Evolutionary conservation across 1,140 invertebrate genomes (phyloP), one percentile per base, ranked within the genome.

Genomic region (Drosophila teissieri): DNA sequence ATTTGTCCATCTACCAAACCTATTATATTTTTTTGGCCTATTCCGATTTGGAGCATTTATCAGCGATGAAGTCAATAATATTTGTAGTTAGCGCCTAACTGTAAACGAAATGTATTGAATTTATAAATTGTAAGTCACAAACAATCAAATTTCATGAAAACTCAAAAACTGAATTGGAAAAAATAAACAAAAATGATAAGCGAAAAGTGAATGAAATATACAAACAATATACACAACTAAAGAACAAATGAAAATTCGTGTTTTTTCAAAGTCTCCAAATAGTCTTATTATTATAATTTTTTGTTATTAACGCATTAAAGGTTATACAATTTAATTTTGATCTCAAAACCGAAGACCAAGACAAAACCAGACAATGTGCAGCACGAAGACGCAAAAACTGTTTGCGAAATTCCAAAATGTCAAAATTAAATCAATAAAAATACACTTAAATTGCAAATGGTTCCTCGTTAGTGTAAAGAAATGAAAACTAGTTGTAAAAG

Each of bases 391-490:
- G 65, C 65, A 73, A 65, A 73, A 83, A 67, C 76, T 83, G 70
- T 80, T 89, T 88, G 84, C 83, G 62, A 70, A 84, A 89, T 89
- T 89, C 80, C 73, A 80, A 83, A 76, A 83, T 63, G 73, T 89
- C 85, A 89, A 89, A 89, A 89, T 88, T 90, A 89, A 89, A 89
- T 78, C 48, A 72, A 77, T 4, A 69, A 69, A 77, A 78, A 64
- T 68, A 89, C 78, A 84, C 53, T 81, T 79, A 70, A 81, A 77
- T 79, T 79, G 86, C 78, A 90, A 90, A 90, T 90, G 86, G 86
- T 90, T 90, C 86, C 86, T 90, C 86, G 79, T 90, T 90, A 90
- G 86, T 77, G 58, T 90, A 90, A 90, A 90, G 46, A 75, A 67
- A 45, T 69, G 44, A 70, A 70, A 75, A 77, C 67, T 90, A 90